These are phyloP conservation scores for Montipora efflorescens DNA, from an alignment of 64 coral and sea anemone genomes.

Conservation along the genomic window DNA sequence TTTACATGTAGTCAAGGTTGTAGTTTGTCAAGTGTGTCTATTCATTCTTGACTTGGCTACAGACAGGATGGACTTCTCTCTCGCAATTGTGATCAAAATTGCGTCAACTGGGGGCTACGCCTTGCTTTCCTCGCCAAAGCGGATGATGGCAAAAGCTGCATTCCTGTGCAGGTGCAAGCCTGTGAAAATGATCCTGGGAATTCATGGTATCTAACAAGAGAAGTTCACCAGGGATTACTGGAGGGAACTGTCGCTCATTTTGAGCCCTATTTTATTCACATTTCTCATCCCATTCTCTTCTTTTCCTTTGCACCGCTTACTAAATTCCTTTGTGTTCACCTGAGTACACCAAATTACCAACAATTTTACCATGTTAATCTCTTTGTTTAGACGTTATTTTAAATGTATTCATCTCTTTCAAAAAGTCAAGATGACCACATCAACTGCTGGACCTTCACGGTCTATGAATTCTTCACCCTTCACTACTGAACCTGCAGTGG, in stretches of 20 bases:
- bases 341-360: not conserved
- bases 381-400: not conserved
- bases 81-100: not conserved
- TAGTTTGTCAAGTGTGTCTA: too few species aligned
- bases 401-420: not conserved
- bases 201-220: not conserved
- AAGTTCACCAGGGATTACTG: not conserved
- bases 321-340: not conserved
- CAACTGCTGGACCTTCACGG: not conserved
- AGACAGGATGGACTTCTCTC: not conserved
- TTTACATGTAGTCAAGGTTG: too few species aligned
- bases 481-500: not conserved
- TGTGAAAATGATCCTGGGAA: too few species aligned
- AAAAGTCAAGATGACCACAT: too few species aligned
- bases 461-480: not conserved
- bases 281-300: not conserved
- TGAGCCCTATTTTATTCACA: not conserved
- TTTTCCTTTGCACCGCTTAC: not conserved
- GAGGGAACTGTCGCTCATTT: not conserved
- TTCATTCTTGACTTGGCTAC: too few species aligned
- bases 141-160: not conserved
- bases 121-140: not conserved
- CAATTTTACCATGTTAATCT: not conserved
- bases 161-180: not conserved
- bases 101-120: not conserved